Base-by-base conservation (phyloP, 2,113 vertebrate species). In the Paradisaea rubra region DNA sequence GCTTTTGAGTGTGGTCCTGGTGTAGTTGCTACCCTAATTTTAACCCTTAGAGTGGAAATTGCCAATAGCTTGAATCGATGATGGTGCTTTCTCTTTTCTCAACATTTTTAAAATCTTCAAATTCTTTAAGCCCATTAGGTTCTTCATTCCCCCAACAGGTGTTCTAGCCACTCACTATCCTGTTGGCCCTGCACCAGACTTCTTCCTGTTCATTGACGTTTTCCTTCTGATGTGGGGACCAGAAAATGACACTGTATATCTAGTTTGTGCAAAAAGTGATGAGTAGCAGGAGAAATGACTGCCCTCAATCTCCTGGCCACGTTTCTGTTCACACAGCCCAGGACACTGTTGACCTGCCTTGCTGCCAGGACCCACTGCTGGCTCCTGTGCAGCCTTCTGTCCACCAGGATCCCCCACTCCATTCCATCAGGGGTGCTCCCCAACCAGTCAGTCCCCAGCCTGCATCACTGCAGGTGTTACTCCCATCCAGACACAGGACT, bases 381-480 rank as follows among this genome's bases (percentile, higher is more conserved):
- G 8, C 24, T 83, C 16, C 27, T 44, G 28, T 19, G 28, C 21
- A 71, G 37, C 42, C 12, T 27, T 13, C 50, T 56, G 27, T 30
- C 39, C n/a, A 37, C 13, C 9, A n/a, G 3, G 7, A 56, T 31
- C 5, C 13, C 6, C 6, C 31, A 12, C 1, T 49, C 7, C 30
- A 35, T 56, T 54, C 35, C 42, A 15, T 3, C 50, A 80, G 35
- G 13, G 4, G 31, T 64, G 21, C 18, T 70, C 64, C 35, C 33
- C 45, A 37, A 4, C 10, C 45, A 37, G 27, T 8, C 64, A 61
- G 28, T 13, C n/a, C 22, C 7, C 47, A 54, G n/a, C 33, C 54
- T 61, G 19, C n/a, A 7, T 15, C 47, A 28, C 13, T 39, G 47
- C 33, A 78, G 63, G 27, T 33, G 33, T 28, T 53, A 3, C 33